Evolutionary conservation across 53 echinoderm and acorn worm species (phyloP), one percentile per base, ranked within the genome.

Genomic region (Pentamera pediparva): DNA sequence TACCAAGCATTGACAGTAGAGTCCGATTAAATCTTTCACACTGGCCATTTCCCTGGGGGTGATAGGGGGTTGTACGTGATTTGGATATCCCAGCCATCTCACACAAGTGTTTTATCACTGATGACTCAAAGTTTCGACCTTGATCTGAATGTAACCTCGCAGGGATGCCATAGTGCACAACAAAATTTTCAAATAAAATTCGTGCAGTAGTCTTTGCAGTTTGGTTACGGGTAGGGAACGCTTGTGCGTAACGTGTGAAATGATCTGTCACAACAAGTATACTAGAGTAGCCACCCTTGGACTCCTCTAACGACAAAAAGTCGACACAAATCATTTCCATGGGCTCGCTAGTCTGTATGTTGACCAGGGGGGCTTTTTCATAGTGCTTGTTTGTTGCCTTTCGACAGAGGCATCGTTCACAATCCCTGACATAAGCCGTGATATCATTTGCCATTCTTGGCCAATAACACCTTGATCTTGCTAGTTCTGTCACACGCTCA

Each of bases 101-200:
- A 43, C 86, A 86, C 0, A 86, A 20, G 2, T 70, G 60, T 19
- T 51, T 35, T 11, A 84, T 89, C 0, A 84, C 51, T 10, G 80
- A 47, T 0, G 84, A 77, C 39, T 89, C 81, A 51, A 84, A 51
- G 70, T 81, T 30, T 63, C 53, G 2, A 76, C 84, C 56, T 39
- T 89, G 81, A 40, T 84, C 84, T 17, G 84, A 84, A 25, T 89
- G 84, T 21, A 84, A 49, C 11, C 81, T 54, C 5, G 72, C 84
- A 1, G 84, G 89, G 54, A 84, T 64, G 3, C 84, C 84, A 59
- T 84, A 89, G 32, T 81, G 84, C 3, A 81, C 33, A 2, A 88
- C 45, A 30, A 80, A 84, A 24, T 88, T 60, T 25, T 84, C 80
- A 76, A 84, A 84, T n/a, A 88, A 28, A 1, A 40, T 58, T 40